Conservation (phyloP, 2,888 invertebrate species). For the Listrodromus nycthemerus region DNA sequence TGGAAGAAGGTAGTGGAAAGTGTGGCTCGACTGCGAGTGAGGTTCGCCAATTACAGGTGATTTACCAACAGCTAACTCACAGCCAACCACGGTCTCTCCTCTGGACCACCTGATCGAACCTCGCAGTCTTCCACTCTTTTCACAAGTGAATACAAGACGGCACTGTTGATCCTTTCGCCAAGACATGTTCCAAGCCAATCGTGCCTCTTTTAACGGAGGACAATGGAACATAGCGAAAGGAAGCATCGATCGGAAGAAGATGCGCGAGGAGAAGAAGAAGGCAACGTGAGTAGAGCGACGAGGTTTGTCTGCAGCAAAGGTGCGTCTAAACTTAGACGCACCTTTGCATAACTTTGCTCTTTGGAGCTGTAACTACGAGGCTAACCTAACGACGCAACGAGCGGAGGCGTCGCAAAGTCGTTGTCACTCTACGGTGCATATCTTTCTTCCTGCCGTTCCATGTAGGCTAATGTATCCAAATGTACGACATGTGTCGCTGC, state of each 20-base stretch:
- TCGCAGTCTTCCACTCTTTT: no score
- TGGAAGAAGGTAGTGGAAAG: no score
- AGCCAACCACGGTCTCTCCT: no score
- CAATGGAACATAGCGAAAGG: conserved; percentile 2
- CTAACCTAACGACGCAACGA: conserved; percentile 42
- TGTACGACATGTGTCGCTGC: not conserved
- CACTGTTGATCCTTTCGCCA: conserved; percentile 8
- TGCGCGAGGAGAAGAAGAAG: conserved; percentile 38
- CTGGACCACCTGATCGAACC: no score
- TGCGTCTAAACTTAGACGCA: conserved; percentile 76
- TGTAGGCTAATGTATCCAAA: conserved; percentile 1
- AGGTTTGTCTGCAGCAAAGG: conserved; percentile 61
- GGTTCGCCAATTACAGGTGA: no score
- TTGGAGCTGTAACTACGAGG: conserved; percentile 44
- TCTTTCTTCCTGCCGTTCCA: conserved; percentile 22
- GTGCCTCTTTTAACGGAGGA: not conserved
- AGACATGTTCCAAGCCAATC: conserved; percentile 25
- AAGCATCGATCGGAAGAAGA: conserved; percentile 26
- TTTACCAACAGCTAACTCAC: no score
- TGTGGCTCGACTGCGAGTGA: no score
- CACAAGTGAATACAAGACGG: conserved; percentile 13
- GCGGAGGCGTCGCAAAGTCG: conserved; percentile 42
- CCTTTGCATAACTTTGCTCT: conserved; percentile 73
- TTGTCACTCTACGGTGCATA: conserved; percentile 46
- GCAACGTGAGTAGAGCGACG: conserved; percentile 60